A percentile compares a stretch with the other conserved stretches of the same genome.
Conservation (phyloP, 2,797 vertebrate species). For the Phalanger gymnotis region DNA sequence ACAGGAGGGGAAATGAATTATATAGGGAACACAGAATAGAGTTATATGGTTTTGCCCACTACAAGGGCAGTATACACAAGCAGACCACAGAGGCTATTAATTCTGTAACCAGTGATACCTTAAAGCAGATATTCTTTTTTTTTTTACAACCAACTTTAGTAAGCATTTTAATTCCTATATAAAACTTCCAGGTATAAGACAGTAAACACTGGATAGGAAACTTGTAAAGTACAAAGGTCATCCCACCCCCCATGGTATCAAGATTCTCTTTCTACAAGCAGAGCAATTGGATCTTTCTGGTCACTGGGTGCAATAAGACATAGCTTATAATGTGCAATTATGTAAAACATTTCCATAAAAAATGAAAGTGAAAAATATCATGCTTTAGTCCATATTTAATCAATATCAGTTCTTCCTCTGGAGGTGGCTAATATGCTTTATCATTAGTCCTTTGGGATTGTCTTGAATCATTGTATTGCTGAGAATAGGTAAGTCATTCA, state of each 20-base stretch:
- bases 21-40: neutral
- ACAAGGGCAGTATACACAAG: neutral
- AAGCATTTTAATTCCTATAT: conserved; percentile 58
- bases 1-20: neutral
- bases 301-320: conserved; percentile 26
- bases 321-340: too few relatives aligned
- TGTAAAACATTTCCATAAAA: too few relatives aligned
- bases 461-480: too few relatives aligned
- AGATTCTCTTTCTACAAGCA: conserved; percentile 69
- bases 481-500: too few relatives aligned
- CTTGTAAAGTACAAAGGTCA: conserved; percentile 19
- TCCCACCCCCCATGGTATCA: conserved; percentile 40
- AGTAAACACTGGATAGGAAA: conserved; percentile 67
- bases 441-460: too few relatives aligned
- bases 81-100: neutral
- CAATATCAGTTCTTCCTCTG: too few relatives aligned
- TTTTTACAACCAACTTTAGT: conserved; percentile 38
- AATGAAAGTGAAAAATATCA: too few relatives aligned
- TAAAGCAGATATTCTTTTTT: too few relatives aligned
- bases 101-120: neutral
- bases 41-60: neutral
- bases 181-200: conserved; percentile 50
- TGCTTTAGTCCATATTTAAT: too few relatives aligned
- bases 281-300: conserved; percentile 58
- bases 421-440: too few relatives aligned